Evolutionary conservation across 2,113 vertebrate species (phyloP).

Genomic region (Archilochus colubris): DNA sequence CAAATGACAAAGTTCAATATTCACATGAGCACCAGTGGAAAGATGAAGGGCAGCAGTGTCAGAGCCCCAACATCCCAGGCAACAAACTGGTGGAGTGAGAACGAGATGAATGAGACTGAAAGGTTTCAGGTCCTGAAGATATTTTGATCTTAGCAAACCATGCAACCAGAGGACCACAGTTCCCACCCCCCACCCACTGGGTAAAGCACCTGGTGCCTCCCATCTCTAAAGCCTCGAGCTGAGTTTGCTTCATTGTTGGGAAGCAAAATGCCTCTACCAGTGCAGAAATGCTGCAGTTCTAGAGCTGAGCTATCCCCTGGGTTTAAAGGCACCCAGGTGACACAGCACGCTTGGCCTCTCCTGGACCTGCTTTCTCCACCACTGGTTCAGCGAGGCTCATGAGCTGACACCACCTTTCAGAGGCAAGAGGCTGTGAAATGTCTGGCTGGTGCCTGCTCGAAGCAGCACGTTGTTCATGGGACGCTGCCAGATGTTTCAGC

Average conservation of each 20-base stretch:
- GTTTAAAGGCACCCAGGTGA: accelerated
- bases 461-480: not conserved
- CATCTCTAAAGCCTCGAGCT: not conserved
- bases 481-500: accelerated
- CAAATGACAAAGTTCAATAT: not conserved
- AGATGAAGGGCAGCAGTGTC: not conserved
- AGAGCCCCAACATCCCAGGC: not conserved
- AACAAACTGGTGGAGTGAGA: not conserved
- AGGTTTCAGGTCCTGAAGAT: not conserved
- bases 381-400: not conserved
- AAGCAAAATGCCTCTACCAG: too few species aligned
- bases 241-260: not conserved
- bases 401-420: not conserved
- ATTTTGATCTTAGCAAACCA: not conserved
- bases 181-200: accelerated
- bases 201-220: not conserved
- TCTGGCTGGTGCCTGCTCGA: not conserved
- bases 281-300: accelerated
- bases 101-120: not conserved
- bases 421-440: not conserved
- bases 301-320: not conserved
- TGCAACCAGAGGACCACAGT: too few species aligned
- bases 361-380: accelerated
- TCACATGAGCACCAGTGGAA: accelerated
- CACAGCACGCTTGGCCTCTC: accelerated